These are phyloP conservation scores for Ameiurus melas DNA, from an alignment of 2,113 vertebrate genomes.

Conservation along the genomic window DNA sequence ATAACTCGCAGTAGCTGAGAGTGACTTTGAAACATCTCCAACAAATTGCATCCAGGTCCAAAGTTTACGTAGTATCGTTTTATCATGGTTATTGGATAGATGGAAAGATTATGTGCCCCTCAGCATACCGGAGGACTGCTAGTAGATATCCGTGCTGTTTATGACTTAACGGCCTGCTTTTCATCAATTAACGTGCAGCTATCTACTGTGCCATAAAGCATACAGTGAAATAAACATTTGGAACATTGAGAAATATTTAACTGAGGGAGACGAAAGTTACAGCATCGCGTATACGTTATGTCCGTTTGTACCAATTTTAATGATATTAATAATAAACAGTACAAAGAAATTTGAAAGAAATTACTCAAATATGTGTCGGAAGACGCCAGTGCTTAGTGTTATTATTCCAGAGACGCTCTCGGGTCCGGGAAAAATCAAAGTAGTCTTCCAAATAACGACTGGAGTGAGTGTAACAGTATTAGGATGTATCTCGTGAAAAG, in stretches of 20 bases:
- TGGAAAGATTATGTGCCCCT: constrained; percentile 59
- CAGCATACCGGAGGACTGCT: constrained; percentile 35
- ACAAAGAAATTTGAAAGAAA: background rate
- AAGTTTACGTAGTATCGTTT: constrained; percentile 67
- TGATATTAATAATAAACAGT: too few relatives aligned
- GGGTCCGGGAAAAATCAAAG: background rate
- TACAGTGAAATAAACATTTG: constrained; percentile 44
- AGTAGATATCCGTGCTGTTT: constrained; percentile 52
- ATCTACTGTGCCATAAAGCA: constrained; percentile 55
- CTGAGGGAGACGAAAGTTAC: constrained; percentile 20
- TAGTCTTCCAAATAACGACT: background rate
- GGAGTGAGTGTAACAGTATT: background rate
- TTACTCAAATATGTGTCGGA: background rate
- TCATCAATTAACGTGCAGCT: constrained; percentile 55
- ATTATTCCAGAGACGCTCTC: background rate
- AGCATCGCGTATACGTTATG: background rate
- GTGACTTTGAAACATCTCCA: constrained; percentile 49
- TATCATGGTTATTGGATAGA: constrained; percentile 66
- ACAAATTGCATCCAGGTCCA: constrained; percentile 66
- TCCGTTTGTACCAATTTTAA: too few relatives aligned
- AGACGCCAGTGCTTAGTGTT: too few relatives aligned
- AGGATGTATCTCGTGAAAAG: background rate
- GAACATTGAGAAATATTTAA: constrained; percentile 66
- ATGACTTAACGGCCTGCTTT: constrained; percentile 63
- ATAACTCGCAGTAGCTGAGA: constrained; percentile 44